phyloP scores from a whole-genome alignment of 2,888 invertebrate species.

The Trachelus troglodyta region DNA sequence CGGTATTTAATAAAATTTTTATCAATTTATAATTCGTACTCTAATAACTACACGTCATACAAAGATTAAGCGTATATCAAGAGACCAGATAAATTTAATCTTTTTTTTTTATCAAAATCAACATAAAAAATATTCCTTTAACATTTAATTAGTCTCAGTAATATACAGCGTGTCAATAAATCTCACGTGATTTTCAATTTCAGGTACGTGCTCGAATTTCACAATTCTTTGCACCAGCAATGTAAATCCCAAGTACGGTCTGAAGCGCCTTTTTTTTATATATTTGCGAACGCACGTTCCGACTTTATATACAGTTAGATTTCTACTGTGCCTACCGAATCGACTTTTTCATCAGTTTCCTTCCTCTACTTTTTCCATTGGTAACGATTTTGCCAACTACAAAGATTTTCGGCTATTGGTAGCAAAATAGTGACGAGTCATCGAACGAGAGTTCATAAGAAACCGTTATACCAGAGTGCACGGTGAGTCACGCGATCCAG shows the following conservation, averaged over 20 bases:
- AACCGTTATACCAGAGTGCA: background rate
- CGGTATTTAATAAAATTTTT: too few species aligned
- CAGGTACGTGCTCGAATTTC: background rate
- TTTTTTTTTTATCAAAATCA: background rate
- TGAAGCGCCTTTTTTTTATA: background rate
- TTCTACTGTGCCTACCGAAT: background rate
- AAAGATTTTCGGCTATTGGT: background rate
- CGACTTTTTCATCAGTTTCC: background rate
- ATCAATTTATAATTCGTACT: background rate
- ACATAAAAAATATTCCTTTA: background rate
- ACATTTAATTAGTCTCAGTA: background rate
- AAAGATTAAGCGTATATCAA: background rate
- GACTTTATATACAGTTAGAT: background rate
- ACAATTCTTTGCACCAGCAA: background rate
- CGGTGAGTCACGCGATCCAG: background rate
- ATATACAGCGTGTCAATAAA: background rate
- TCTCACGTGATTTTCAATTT: background rate
- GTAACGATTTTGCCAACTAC: background rate
- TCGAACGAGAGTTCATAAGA: background rate
- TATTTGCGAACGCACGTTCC: background rate
- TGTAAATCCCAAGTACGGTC: background rate
- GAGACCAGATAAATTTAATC: background rate
- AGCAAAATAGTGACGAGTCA: background rate
- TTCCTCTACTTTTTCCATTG: background rate
- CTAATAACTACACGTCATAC: background rate